Evolutionary conservation across 2,113 vertebrate species (phyloP).

Genomic region (Sapajus apella): DNA sequence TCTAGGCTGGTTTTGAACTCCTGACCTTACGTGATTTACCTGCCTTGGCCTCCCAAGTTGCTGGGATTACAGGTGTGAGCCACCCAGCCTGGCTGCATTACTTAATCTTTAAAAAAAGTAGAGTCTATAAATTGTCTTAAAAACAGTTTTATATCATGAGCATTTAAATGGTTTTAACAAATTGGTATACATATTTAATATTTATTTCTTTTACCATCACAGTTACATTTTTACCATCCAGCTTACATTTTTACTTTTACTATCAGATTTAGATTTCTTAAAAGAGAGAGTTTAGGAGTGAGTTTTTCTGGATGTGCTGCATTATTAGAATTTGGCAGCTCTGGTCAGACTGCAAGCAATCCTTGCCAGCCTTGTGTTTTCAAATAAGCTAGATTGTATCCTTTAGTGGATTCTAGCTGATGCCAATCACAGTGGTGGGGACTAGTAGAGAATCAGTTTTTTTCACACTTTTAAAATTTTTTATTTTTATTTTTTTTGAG

Average conservation of each 20-base stretch:
- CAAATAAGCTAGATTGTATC: neutral
- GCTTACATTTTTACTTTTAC: neutral
- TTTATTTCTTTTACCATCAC: neutral
- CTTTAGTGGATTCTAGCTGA: neutral
- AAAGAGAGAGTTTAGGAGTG: neutral
- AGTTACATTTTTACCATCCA: neutral
- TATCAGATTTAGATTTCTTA: neutral
- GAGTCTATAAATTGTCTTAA: neutral
- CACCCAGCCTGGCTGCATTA: too few species aligned
- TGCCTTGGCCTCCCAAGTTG: too few species aligned
- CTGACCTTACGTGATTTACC: too few species aligned
- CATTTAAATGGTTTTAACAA: neutral
- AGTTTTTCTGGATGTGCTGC: neutral
- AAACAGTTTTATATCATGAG: neutral
- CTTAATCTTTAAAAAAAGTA: neutral
- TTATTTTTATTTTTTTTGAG: neutral
- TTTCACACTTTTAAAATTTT: neutral
- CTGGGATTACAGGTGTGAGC: too few species aligned
- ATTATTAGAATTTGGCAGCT: neutral
- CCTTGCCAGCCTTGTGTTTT: neutral
- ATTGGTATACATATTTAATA: neutral
- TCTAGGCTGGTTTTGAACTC: too few species aligned
- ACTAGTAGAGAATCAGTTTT: neutral
- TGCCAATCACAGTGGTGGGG: neutral
- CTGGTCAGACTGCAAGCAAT: neutral